Conservation (phyloP, 2,888 invertebrate genomes). For the Drosophila acutilabella region DNA sequence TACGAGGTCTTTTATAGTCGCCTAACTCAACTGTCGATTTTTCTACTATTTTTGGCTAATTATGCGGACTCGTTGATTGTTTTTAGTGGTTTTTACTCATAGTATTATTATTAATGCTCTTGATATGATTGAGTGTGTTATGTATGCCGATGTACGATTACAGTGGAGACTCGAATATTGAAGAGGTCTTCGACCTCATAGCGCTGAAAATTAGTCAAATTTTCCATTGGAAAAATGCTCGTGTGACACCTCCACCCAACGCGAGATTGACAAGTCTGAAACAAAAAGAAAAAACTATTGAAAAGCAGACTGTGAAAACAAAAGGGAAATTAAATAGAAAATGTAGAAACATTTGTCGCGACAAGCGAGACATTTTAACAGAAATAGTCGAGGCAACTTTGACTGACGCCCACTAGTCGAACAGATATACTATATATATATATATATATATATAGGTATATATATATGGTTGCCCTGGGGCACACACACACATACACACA, state of each 20-base stretch:
- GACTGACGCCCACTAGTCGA: constrained; percentile 32
- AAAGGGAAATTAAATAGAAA: background rate
- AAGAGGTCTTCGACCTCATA: constrained; percentile 64
- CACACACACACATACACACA: constrained; percentile 8
- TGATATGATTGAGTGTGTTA: constrained; percentile 4
- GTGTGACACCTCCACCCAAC: constrained; percentile 35
- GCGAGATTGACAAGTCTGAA: constrained; percentile 64
- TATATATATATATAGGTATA: constrained; percentile 13
- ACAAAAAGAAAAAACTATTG: background rate
- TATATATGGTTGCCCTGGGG: constrained; percentile 15
- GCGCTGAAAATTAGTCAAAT: constrained; percentile 66
- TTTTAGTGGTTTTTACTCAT: constrained; percentile 43
- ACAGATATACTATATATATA: constrained; percentile 15
- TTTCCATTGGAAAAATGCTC: constrained; percentile 57
- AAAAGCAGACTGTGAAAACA: constrained; percentile 21
- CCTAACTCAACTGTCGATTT: no score
- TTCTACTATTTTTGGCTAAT: constrained; percentile 59
- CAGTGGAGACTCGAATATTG: constrained; percentile 15
- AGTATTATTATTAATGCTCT: constrained; percentile 19
- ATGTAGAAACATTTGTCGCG: constrained; percentile 55
- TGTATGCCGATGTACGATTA: background rate
- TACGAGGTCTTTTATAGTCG: no score
- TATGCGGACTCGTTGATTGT: constrained; percentile 57
- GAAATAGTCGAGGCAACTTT: constrained; percentile 53
- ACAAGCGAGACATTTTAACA: constrained; percentile 50